Conservation (phyloP, 2,113 vertebrate genomes). For the Lycocorax pyrrhopterus region DNA sequence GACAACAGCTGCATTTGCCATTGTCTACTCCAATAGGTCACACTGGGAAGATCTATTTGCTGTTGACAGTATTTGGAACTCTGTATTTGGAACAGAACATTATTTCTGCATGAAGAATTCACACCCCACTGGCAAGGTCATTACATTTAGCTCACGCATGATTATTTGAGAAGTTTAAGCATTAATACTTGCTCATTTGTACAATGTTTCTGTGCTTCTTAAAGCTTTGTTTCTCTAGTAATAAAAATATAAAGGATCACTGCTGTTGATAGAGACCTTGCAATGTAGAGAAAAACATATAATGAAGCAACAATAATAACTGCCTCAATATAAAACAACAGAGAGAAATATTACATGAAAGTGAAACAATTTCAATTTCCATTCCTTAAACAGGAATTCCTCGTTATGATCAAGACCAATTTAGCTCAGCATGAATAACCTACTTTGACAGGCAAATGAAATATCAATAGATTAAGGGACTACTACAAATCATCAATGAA, state of each 20-base stretch:
- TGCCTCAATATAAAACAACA: background rate
- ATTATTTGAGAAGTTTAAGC: background rate
- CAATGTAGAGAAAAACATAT: background rate
- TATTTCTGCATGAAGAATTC: slow-evolving; percentile 25
- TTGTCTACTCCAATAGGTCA: background rate
- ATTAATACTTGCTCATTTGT: background rate
- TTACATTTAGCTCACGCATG: background rate
- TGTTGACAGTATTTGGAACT: background rate
- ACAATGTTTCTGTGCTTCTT: background rate
- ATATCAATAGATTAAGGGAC: background rate
- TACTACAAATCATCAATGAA: background rate
- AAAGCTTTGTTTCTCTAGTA: background rate
- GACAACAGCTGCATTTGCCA: background rate
- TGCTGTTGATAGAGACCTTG: background rate
- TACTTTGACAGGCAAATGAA: slow-evolving; percentile 11
- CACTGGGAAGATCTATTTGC: slow-evolving; percentile 8
- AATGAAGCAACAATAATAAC: background rate
- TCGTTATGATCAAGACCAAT: background rate
- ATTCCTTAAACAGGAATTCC: background rate
- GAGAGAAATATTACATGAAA: background rate
- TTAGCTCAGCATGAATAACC: background rate
- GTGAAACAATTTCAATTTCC: background rate
- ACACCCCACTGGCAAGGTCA: slow-evolving; percentile 44
- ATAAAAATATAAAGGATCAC: background rate
- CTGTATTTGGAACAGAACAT: background rate